Base-by-base conservation (phyloP, 2,113 vertebrate species). In the Mastomys coucha region DNA sequence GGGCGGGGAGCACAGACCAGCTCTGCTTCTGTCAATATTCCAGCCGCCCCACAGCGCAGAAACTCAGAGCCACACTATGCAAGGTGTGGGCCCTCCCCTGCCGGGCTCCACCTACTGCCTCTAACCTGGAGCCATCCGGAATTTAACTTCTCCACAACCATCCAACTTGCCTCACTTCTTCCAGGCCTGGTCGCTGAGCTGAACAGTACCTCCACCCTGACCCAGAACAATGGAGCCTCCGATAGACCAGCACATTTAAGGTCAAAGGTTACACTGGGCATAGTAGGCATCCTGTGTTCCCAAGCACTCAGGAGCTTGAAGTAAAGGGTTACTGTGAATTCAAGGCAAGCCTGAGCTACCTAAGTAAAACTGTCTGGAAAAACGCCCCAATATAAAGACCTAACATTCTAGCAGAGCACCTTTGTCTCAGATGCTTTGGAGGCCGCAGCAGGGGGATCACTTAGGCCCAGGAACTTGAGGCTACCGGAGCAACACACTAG, bases 131-230 rank as follows among this genome's bases (percentile, higher is more conserved):
- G 22, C 85, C 65, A 1, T 77, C 82, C 56, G 69, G 19, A 67
- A 92, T 51, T 42, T 58, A n/a, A 39, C 67, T 91, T 84, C 45
- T 91, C 56, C n/a, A 76, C 69, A 84, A 49, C 51, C 72, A 67
- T n/a, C 22, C 88, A 67, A 69, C 42, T 88, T 85, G 28, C 56
- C 82, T 91, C 24, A 28, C 69, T 91, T 72, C 94, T 91, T 72
- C 91, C 22, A 72, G 22, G 60, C 53, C 53, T 42, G 0, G 0
- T 20, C 12, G 28, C 33, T 91, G 82, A 81, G 14, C 12, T 91
- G 82, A 81, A 17, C 12, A 28, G 58, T 63, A 80, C 69, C 69
- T 78, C 69, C 36, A 10, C 17, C 28, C 12, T 51, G 58, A 92
- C 36, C 70, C 60, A 70, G 45, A 70, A 42, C 5, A 56, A n/a